Conservation (phyloP, 2,888 invertebrate species). For the Bruchidius siliquastri region DNA sequence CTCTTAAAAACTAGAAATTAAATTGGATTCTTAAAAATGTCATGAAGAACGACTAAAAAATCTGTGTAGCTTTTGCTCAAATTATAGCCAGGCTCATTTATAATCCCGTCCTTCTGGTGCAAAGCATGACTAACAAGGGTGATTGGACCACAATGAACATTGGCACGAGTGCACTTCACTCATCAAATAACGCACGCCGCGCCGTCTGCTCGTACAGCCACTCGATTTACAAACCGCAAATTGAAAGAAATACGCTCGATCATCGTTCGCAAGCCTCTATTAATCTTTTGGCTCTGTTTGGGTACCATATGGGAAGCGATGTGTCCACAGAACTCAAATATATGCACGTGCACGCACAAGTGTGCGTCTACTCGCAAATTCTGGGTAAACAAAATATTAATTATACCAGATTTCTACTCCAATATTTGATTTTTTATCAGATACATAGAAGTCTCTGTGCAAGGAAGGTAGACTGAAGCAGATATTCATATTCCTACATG, state of each 20-base stretch:
- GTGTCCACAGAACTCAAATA: not conserved
- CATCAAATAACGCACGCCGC: not conserved
- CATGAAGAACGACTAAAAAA: too few species aligned
- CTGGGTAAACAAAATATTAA: not conserved
- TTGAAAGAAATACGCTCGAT: not conserved
- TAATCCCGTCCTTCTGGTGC: too few species aligned
- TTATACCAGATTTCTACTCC: not conserved
- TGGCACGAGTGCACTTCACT: not conserved
- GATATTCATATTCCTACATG: too few species aligned
- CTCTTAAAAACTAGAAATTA: too few species aligned
- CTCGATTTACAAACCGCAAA: not conserved
- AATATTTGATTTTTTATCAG: not conserved
- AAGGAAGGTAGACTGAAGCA: too few species aligned
- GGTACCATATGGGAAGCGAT: not conserved
- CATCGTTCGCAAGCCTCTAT: not conserved
- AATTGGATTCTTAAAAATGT: too few species aligned
- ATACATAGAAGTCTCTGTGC: too few species aligned
- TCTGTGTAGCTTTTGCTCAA: too few species aligned
- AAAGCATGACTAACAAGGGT: too few species aligned
- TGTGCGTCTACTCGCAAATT: not conserved
- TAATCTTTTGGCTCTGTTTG: not conserved
- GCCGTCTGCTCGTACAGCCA: not conserved
- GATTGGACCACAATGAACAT: not conserved
- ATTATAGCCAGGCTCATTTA: too few species aligned
- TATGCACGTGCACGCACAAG: not conserved